Evolutionary conservation across 2,113 vertebrate species (phyloP), one percentile per base, ranked within the genome.

Genomic region (Theristicus caerulescens): DNA sequence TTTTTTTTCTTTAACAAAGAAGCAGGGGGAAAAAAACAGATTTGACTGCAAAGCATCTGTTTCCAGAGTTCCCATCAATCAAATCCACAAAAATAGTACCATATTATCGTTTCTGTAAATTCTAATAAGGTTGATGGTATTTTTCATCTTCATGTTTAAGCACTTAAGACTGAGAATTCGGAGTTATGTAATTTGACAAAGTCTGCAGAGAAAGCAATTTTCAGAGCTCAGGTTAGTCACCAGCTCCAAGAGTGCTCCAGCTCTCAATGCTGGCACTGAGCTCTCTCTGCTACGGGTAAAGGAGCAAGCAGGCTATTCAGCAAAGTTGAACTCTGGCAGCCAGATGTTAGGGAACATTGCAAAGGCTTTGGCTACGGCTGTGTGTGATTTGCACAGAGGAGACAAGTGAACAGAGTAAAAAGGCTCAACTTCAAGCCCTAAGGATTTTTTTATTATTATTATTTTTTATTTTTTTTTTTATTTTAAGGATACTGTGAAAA

Each of bases 111-210:
- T 93, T 73, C 76, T 83, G 55, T 85, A 94, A 93, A 92, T 92
- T 74, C 38, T 87, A 83, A 86, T 51, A 57, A 38, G 13, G 32
- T 69, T 95, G 74, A 92, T 34, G 38, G 32, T 61, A 91, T 90
- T 95, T 95, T 80, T 78, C 47, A 54, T 83, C 40, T 78, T 85
- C 54, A 34, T 52, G 42, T 94, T 91, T 78, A 94, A 65, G 72
- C 55, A 91, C 16, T 64, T 83, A 88, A 61, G 22, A 78, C 38
- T 80, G 29, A 93, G n/a, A 74, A 84, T 72, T 90, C 36, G 18
- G 54, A 90, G n/a, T 72, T 92, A 92, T 0, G 9, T 21, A 80
- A 92, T 81, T 80, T 78, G 64, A 84, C 59, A 78, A 86, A 92
- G 47, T 55, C 32, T 84, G 38, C 47, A 87, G 59, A 87, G 57